A percentile compares a stretch with the other conserved stretches of the same genome.
Evolutionary conservation across 1,140 invertebrate genomes (phyloP).

Genomic region (Scaptodrosophila lebanonensis): DNA sequence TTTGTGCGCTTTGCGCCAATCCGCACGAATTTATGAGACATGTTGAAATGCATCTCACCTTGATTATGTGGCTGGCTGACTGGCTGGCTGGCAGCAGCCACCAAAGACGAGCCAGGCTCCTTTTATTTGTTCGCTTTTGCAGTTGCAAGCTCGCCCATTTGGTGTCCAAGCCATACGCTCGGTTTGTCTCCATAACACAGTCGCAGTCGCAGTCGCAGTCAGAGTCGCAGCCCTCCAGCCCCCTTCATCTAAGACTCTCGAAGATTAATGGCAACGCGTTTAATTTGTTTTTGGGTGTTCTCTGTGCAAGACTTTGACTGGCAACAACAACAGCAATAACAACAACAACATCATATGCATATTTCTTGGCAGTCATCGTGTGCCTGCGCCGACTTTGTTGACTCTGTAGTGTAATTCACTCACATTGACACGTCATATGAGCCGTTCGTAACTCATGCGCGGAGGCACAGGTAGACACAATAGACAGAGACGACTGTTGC

Average conservation of each 20-base stretch:
- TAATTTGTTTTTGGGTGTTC: conserved; percentile 74
- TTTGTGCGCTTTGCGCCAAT: conserved; percentile 50
- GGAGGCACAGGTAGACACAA: not conserved
- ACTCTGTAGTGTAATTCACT: conserved; percentile 27
- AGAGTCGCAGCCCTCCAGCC: not conserved
- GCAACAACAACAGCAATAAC: too few relatives aligned
- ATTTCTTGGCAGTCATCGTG: conserved; percentile 31
- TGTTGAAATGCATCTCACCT: conserved; percentile 76
- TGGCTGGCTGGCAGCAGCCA: conserved; percentile 25
- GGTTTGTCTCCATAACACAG: too few relatives aligned
- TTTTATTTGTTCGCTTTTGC: too few relatives aligned
- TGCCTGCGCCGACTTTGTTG: not conserved
- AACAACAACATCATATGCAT: conserved; percentile 12
- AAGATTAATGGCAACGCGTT: conserved; percentile 70
- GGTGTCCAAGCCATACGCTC: not conserved
- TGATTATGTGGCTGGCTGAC: conserved; percentile 38
- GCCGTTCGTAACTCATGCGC: too few relatives aligned
- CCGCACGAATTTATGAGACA: conserved; percentile 73
- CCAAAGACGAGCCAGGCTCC: conserved; percentile 36
- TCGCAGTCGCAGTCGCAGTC: not conserved
- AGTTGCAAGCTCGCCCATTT: not conserved
- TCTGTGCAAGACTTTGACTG: too few relatives aligned
- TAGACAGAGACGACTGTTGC: not conserved
- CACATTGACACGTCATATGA: conserved; percentile 47
- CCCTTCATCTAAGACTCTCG: conserved; percentile 16